Evolutionary conservation across 2,797 vertebrate genomes (phyloP), one percentile per base, ranked within the genome.

Genomic region (Salmo trutta): DNA sequence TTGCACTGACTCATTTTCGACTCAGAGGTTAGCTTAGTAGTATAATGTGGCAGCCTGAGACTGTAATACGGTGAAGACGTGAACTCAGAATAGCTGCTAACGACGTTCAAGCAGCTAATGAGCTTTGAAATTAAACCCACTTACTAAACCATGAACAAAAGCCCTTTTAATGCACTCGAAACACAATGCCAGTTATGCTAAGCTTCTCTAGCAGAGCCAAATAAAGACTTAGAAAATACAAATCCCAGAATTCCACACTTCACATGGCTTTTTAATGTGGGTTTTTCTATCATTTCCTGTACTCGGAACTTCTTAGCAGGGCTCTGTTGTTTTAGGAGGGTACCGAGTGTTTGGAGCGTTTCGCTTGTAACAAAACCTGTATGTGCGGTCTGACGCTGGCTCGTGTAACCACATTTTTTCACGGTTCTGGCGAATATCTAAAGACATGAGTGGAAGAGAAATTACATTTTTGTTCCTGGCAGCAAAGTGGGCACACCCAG

Each of bases 401-500:
- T 82, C 56, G 5, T 10, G 24, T 24, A 75, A 6, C 47, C 19
- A 71, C 83, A 83, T 71, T 74, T 78, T 79, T 47, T 83, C 81
- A 81, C 52, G 33, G 59, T 77, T 81, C 82, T 79, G 78, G 75
- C 78, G 21, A 79, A 81, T 72, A 86, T 87, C 82, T 81, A 62
- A 87, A 84, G 80, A 81, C 80, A 84, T 81, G 33, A 81, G 77
- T 27, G 56, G 76, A 75, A 81, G 19, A 79, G 64, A 80, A 47
- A 81, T 83, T 53, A 75, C 79, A 81, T 85, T 87, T 79, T 82
- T 27, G 64, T 75, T 83, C 64, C 41, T 82, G 75, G 70, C 36
- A 73, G 29, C 21, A 33, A 12, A 3, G 33, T 29, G 72, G 80
- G 69, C 66, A 64, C 21, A 31, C 29, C 10, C 69, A 67, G 62